Evolutionary conservation across 2,888 invertebrate genomes (phyloP), one percentile per base, ranked within the genome.

Genomic region (Yponomeuta cagnagella): DNA sequence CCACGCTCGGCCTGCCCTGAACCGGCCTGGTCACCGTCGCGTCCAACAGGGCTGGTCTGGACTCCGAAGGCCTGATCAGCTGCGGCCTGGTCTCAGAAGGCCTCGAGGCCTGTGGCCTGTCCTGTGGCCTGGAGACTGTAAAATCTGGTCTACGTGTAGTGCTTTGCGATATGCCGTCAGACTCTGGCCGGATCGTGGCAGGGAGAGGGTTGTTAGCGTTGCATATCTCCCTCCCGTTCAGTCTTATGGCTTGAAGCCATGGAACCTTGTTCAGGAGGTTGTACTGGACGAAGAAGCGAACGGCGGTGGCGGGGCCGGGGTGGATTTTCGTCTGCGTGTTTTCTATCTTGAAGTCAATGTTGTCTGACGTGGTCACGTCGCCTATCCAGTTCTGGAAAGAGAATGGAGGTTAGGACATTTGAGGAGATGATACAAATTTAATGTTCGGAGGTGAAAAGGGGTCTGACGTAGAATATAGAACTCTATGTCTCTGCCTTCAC

Each of bases 231-330:
- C 93, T 86, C 0, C 94, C 94, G 73, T 95, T 95, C 48, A 94
- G 80, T 63, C 91, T 77, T 63, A 95, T 93, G 6, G 84, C 86
- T 72, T 80, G 82, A 0, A 94, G 77, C 72, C 86, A 89, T 0
- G 95, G 95, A 0, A 90, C 81, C 33, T 86, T 86, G 68, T 83
- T 87, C 1, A 87, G 77, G 1, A 88, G 83, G 76, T 93, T 93
- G 81, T 93, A 94, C 73, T 93, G 93, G 0, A 94, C 93, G 81
- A 94, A 94, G 81, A 95, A 94, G 2, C 93, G 84, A 10, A 94
- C 89, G 0, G 93, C 82, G 0, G 93, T 85, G 0, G 94, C 93
- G 1, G 93, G 93, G 0, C 93, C 94, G 0, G 94, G 93, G 71
- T 90, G 89, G 48, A 95, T 87, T 74, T 88, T 91, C 86, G 93